Evolutionary conservation across 2,797 vertebrate genomes (phyloP).

Genomic region (Takifugu rubripes): DNA sequence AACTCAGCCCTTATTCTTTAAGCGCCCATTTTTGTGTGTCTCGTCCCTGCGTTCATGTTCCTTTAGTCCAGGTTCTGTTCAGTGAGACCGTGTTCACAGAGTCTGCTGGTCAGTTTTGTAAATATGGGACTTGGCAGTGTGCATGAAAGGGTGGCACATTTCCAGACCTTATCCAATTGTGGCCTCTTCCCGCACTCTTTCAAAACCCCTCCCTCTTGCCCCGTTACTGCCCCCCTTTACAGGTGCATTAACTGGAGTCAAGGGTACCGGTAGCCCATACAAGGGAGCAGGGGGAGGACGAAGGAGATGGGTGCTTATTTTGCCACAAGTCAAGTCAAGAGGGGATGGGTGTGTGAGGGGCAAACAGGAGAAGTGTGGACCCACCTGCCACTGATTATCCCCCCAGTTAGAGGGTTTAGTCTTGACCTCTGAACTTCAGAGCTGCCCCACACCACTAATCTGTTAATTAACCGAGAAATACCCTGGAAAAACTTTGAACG

Average conservation of each 20-base stretch:
- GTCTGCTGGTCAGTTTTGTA: slow-evolving; percentile 73
- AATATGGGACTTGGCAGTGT: slow-evolving; percentile 63
- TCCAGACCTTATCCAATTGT: slow-evolving; percentile 65
- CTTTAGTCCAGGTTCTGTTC: slow-evolving; percentile 55
- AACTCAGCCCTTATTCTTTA: slow-evolving; percentile 53
- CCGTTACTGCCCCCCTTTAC: slow-evolving; percentile 27
- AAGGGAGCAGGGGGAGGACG: neutral
- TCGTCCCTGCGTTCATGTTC: slow-evolving; percentile 55
- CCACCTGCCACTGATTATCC: slow-evolving; percentile 80
- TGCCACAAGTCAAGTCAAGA: slow-evolving; percentile 68
- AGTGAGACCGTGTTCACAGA: slow-evolving; percentile 55
- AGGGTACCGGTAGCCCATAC: slow-evolving; percentile 32
- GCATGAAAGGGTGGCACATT: slow-evolving; percentile 64
- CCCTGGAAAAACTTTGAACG: slow-evolving; percentile 72
- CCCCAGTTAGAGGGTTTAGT: slow-evolving; percentile 75
- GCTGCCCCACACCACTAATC: slow-evolving; percentile 81
- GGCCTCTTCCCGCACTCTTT: slow-evolving; percentile 48
- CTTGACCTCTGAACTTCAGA: slow-evolving; percentile 83
- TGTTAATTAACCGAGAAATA: slow-evolving; percentile 85
- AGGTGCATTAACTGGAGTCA: slow-evolving; percentile 55
- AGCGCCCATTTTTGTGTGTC: slow-evolving; percentile 55
- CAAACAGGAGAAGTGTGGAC: slow-evolving; percentile 76
- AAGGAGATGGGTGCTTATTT: slow-evolving; percentile 39
- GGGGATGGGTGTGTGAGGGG: slow-evolving; percentile 60
- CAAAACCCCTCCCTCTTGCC: slow-evolving; percentile 24